phyloP scores from a whole-genome alignment of 2,888 invertebrate genomes.

The Tupiocoris notatus region DNA sequence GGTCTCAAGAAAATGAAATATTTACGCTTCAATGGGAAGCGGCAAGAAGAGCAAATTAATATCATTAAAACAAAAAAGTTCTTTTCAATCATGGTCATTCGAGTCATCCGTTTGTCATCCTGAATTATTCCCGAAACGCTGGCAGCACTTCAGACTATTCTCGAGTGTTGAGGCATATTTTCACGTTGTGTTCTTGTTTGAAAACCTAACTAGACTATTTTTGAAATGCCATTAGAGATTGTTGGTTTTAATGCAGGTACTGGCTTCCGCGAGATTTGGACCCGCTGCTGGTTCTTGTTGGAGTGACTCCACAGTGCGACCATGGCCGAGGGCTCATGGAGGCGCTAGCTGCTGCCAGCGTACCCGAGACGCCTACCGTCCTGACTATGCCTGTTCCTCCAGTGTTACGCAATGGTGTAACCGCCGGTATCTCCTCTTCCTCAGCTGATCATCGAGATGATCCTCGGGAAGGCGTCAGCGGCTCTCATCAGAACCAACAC shows the following conservation, averaged over 20 bases:
- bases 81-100: no score
- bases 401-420: conserved; percentile 25
- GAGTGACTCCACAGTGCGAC: conserved; percentile 48
- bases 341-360: conserved; percentile 36
- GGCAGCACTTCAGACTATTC: no score
- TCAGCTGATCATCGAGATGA: not conserved
- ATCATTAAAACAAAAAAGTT: no score
- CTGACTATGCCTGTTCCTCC: conserved; percentile 38
- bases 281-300: conserved; percentile 48
- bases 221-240: no score
- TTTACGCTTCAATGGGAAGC: no score
- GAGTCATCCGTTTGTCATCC: no score
- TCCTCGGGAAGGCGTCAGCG: conserved; percentile 26
- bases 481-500: not conserved
- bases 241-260: conserved; percentile 46
- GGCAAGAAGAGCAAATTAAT: no score
- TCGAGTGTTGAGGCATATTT: no score
- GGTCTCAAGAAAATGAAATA: no score
- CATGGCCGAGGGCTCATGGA: conserved; percentile 46
- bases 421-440: not conserved
- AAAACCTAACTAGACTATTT: no score
- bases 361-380: conserved; percentile 33
- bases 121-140: no score
- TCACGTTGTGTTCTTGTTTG: not conserved
- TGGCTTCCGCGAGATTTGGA: conserved; percentile 48